Conservation (phyloP, 2,797 vertebrate species). For the Buphagus erythrorhynchus region DNA sequence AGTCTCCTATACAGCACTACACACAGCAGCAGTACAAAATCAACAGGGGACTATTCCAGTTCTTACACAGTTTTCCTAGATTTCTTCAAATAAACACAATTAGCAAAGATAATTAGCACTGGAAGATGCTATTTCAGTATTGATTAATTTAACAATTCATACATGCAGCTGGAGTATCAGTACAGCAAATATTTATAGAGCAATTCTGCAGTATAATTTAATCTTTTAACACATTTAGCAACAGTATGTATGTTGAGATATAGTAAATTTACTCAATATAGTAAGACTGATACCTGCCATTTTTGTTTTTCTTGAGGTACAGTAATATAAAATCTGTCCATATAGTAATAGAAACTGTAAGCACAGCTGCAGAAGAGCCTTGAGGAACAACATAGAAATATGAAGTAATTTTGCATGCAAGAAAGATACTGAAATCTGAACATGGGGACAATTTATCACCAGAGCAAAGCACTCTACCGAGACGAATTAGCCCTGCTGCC, state of each 20-base stretch:
- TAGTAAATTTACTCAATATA: not conserved
- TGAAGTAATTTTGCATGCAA: not conserved
- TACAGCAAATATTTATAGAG: not conserved
- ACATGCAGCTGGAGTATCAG: not conserved
- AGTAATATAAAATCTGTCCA: not conserved
- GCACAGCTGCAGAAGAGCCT: no score
- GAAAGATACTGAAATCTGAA: not conserved
- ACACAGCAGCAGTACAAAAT: not conserved
- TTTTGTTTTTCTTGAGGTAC: not conserved
- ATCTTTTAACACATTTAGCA: not conserved
- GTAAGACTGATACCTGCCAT: not conserved
- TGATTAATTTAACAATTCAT: not conserved
- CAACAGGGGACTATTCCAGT: not conserved
- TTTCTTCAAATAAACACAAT: not conserved
- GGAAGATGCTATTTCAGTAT: not conserved
- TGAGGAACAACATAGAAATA: not conserved
- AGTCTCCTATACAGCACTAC: not conserved
- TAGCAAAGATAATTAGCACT: not conserved
- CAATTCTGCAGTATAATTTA: not conserved
- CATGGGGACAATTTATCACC: not conserved
- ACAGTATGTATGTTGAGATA: not conserved
- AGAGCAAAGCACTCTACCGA: not conserved
- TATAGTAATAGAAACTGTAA: not conserved
- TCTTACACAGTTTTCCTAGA: not conserved
- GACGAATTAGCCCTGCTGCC: not conserved